Conservation (phyloP, 2,888 invertebrate genomes). For the Apamea monoglypha region DNA sequence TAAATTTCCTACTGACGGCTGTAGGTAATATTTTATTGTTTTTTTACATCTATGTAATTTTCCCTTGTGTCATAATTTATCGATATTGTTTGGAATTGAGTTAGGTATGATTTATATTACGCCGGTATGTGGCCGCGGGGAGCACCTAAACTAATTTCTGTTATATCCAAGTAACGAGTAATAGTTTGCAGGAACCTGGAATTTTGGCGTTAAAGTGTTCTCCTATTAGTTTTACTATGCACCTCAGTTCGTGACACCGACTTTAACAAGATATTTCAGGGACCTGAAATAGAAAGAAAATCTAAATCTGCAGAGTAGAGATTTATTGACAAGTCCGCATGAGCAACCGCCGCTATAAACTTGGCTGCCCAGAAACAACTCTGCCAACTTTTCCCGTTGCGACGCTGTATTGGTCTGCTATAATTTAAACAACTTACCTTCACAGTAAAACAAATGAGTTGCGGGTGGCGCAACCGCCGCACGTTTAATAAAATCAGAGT, state of each 20-base stretch:
- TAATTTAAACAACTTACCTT: constrained; percentile 76
- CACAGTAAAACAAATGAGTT: constrained; percentile 74
- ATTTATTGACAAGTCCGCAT: constrained; percentile 48
- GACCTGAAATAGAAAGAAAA: constrained; percentile 21
- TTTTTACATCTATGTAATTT: constrained; percentile 75
- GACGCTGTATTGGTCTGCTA: constrained; percentile 68
- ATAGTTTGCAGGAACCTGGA: constrained; percentile 42
- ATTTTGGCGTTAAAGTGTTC: constrained; percentile 50
- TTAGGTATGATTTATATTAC: constrained; percentile 80
- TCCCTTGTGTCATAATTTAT: constrained; percentile 76
- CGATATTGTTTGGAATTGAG: constrained; percentile 75
- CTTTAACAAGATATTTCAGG: constrained; percentile 27
- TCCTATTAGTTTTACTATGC: constrained; percentile 40
- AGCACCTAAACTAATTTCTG: constrained; percentile 71
- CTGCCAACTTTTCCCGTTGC: constrained; percentile 66
- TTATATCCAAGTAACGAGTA: constrained; percentile 53
- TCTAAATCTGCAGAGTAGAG: constrained; percentile 33
- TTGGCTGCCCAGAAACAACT: constrained; percentile 45
- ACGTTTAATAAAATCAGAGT: constrained; percentile 82
- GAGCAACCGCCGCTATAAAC: constrained; percentile 45
- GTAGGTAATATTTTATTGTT: constrained; percentile 52
- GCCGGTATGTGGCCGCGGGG: constrained; percentile 64
- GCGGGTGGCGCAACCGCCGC: constrained; percentile 69
- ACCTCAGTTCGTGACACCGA: constrained; percentile 26
- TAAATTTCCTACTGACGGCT: constrained; percentile 27